Conservation (phyloP, 2,888 invertebrate species). For the Tenthredo amoena region DNA sequence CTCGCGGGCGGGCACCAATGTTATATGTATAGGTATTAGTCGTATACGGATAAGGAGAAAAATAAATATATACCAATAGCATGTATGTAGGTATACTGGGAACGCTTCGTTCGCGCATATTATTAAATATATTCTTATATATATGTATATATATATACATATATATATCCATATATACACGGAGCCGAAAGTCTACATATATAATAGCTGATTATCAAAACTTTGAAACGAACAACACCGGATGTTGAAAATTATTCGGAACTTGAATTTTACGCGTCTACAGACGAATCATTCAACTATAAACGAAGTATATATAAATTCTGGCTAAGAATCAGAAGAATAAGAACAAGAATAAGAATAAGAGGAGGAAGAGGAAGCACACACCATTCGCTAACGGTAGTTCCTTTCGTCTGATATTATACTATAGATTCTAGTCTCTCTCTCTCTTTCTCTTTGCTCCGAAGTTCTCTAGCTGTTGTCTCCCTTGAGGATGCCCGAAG, state of each 20-base stretch:
- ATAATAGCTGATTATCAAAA: no score
- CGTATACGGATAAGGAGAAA: not conserved
- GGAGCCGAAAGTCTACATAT: no score
- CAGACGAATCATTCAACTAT: no score
- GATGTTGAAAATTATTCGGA: no score
- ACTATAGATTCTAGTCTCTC: not conserved
- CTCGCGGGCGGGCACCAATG: not conserved
- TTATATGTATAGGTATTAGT: not conserved
- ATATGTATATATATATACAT: no score
- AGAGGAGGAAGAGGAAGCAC: conserved; percentile 45
- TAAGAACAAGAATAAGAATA: conserved; percentile 39
- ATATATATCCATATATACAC: no score
- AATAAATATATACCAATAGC: not conserved
- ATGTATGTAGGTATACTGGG: not conserved
- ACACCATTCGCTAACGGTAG: conserved; percentile 73
- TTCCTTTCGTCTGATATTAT: conserved; percentile 70
- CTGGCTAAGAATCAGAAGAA: not conserved
- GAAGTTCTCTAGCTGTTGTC: not conserved
- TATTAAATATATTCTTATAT: no score
- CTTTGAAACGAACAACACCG: no score
- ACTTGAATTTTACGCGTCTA: no score
- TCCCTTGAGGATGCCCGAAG: not conserved
- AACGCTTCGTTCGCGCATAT: not conserved
- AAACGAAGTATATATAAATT: not conserved
- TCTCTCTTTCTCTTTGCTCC: not conserved